Percentiles rank a stretch among this genome's conserved stretches.
These are phyloP conservation scores for Lithophane semibrunnea DNA, from an alignment of 2,888 invertebrate species.

Conservation along the genomic window DNA sequence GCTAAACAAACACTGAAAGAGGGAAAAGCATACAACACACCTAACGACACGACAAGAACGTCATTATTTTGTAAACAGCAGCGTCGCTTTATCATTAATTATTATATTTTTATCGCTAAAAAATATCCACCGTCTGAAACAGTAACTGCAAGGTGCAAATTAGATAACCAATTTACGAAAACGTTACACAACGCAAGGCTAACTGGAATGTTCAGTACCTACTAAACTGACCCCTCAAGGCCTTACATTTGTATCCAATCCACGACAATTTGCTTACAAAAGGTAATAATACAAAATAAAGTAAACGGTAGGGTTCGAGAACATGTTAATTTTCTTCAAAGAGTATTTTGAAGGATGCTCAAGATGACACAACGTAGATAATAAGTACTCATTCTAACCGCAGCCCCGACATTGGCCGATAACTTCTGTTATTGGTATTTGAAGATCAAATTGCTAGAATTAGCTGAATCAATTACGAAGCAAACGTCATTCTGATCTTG, in stretches of 20 bases:
- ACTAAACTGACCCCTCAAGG: slow-evolving; percentile 38
- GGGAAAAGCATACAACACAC: slow-evolving; percentile 44
- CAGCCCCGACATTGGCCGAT: slow-evolving; percentile 5
- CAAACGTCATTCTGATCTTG: not conserved
- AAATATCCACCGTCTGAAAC: slow-evolving; percentile 33
- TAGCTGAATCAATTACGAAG: not conserved
- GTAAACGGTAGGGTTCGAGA: not conserved
- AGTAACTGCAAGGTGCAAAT: slow-evolving; percentile 53
- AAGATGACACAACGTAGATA: not conserved
- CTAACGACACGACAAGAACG: slow-evolving; percentile 17
- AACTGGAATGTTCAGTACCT: slow-evolving; percentile 37
- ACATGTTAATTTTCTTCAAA: not conserved
- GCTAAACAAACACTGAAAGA: slow-evolving; percentile 46
- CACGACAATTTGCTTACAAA: slow-evolving; percentile 27
- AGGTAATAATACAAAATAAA: not conserved
- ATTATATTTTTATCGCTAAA: slow-evolving; percentile 31
- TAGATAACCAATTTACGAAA: slow-evolving; percentile 57
- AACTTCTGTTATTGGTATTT: slow-evolving; percentile 8
- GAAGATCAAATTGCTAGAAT: slow-evolving; percentile 33
- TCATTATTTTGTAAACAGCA: slow-evolving; percentile 52
- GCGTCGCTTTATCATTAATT: slow-evolving; percentile 31
- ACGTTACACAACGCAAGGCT: slow-evolving; percentile 51
- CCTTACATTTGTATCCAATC: slow-evolving; percentile 15
- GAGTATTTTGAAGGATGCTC: not conserved
- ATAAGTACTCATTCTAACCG: not conserved